Conservation (phyloP, 2,113 vertebrate genomes). For the Indri indri region DNA sequence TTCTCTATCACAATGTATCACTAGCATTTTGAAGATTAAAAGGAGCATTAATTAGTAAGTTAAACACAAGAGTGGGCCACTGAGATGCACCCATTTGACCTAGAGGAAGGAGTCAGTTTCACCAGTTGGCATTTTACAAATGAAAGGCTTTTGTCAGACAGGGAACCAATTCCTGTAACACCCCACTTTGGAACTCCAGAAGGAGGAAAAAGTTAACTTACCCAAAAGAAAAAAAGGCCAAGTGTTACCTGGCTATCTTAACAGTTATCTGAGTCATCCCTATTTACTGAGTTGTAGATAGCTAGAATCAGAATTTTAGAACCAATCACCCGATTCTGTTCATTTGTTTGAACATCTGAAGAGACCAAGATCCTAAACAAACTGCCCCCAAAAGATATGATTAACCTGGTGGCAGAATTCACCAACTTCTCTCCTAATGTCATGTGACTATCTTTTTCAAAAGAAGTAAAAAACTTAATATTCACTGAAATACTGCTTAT, state of each 20-base stretch:
- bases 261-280: not conserved
- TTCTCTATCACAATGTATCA: not conserved
- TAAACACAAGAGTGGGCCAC: not conserved
- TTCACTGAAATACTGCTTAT: not conserved
- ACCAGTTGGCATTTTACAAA: not conserved
- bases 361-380: not conserved
- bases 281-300: not conserved
- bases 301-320: conserved; percentile 15
- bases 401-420: not conserved
- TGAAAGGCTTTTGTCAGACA: not conserved
- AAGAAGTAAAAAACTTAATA: not conserved
- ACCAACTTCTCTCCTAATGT: not conserved
- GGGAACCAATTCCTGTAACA: not conserved
- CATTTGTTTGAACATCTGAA: conserved; percentile 6
- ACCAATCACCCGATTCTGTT: not conserved
- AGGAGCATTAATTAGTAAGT: not conserved
- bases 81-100: not conserved
- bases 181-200: not conserved
- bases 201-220: not conserved
- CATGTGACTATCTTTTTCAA: not conserved
- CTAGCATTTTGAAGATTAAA: not conserved
- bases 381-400: not conserved
- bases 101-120: not conserved
- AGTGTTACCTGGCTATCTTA: not conserved
- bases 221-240: not conserved